Base-by-base conservation (phyloP, 2,888 invertebrate genomes). In the Osmoderma eremita region DNA sequence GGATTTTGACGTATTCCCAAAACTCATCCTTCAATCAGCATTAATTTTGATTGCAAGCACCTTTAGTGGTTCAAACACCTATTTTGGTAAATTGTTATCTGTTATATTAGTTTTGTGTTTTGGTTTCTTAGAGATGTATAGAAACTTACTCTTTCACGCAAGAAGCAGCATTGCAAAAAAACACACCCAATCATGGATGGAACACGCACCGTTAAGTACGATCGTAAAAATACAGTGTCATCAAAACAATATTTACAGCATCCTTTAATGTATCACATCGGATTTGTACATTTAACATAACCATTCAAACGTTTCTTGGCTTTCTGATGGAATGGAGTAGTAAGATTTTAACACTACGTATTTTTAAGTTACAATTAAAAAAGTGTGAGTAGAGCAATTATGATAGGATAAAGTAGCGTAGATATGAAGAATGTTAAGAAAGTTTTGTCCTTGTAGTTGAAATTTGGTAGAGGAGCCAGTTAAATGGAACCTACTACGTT, bases 161-260 rank as follows among this genome's bases (percentile, higher is more conserved):
- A 45, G 30, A 22, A 58, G 58, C 58, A 58, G 58, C 58, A 58
- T 42, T 58, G 58, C 13, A 58, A 58, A 58, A 41, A 58, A 58
- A 58, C 15, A 58, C 58, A 24, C 39, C 36, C 38, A 53, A 30
- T 53, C 53, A 53, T 17, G 53, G 17, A 30, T 30, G 17, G 38
- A 36, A 58, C n/a, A 18, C 58, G 42, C 42, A 42, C 58, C 15
- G n/a, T 58, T 24, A 45, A 42, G 42, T 45, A 42, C 39, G 42
- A 24, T 24, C 58, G 45, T 58, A 24, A 58, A 13, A n/a, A 24
- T 20, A 30, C n/a, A 51, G 12, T 18, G 2, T 42, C 13, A n/a
- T 30, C 36, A 18, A 1, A 36, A 36, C 30, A 36, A 53, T 53
- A 53, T 53, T 36, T 53, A 53, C 53, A 53, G 12, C 17, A 13